phyloP scores from a whole-genome alignment of 2,797 vertebrate genomes.

The Anguilla pacifica region DNA sequence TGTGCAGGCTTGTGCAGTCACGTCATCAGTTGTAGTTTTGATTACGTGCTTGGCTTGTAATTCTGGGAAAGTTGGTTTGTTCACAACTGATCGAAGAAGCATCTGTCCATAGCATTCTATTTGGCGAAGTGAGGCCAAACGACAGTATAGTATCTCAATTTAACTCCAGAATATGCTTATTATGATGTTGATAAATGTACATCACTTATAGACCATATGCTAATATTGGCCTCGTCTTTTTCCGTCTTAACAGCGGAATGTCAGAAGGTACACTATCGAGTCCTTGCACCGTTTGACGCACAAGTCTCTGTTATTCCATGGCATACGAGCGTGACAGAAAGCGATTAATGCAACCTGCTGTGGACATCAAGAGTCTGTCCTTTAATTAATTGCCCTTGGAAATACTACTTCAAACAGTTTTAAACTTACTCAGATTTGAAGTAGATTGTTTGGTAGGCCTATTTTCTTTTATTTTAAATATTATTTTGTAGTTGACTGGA shows the following conservation, averaged over 20 bases:
- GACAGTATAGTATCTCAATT: not conserved
- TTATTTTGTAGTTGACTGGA: not conserved
- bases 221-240: not conserved
- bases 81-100: not conserved
- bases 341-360: constrained; percentile 10
- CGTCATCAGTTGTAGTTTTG: not conserved
- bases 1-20: not conserved
- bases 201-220: not conserved
- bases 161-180: not conserved
- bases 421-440: not conserved
- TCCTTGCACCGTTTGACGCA: not conserved
- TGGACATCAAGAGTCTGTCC: constrained; percentile 1
- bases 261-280: not conserved
- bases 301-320: not conserved
- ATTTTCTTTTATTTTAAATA: not conserved
- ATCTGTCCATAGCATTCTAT: not conserved
- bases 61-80: not conserved
- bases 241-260: not conserved
- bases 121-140: not conserved
- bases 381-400: not conserved
- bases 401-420: not conserved
- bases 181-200: not conserved
- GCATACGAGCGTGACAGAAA: not conserved
- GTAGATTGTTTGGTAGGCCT: not conserved
- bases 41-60: not conserved